A percentile compares a stretch with the other conserved stretches of the same genome.
These are phyloP conservation scores for Caenorhabditis sp. DNA, from an alignment of 2,888 invertebrate genomes.

Conservation along the genomic window DNA sequence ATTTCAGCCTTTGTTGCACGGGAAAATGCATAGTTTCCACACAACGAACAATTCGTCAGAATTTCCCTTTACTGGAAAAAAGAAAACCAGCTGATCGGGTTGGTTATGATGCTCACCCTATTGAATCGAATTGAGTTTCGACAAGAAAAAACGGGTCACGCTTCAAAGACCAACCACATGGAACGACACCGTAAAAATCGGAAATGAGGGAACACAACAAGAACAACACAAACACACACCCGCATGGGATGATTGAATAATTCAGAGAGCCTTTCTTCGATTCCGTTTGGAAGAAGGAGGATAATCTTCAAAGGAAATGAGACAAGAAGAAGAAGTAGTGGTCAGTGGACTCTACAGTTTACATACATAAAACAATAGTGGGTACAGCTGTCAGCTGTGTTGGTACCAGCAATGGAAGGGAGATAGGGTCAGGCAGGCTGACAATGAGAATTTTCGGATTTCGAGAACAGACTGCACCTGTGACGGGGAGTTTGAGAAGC, in stretches of 20 bases:
- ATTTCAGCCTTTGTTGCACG: no score
- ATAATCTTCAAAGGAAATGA: conserved; percentile 26
- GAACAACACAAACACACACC: conserved; percentile 19
- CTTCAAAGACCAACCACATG: background rate
- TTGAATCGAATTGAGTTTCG: background rate
- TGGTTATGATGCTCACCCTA: no score
- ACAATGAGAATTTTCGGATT: background rate
- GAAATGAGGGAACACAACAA: background rate
- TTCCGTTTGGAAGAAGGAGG: background rate
- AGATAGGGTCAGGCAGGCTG: background rate
- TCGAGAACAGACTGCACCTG: background rate
- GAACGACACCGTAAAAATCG: background rate
- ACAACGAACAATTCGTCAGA: no score
- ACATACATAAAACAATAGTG: conserved; percentile 23
- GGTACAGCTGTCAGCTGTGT: conserved; percentile 34
- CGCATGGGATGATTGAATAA: conserved; percentile 21
- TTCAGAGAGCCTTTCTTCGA: conserved; percentile 8
- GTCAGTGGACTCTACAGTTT: conserved; percentile 19
- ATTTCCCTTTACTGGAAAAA: no score
- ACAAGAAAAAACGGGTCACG: background rate
- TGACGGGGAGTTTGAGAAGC: background rate
- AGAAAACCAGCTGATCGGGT: no score
- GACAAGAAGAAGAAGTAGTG: conserved; percentile 19
- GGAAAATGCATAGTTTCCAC: no score
- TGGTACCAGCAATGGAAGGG: conserved; percentile 11